Conservation (phyloP, 2,113 vertebrate species). For the Sclerurus mexicanus region DNA sequence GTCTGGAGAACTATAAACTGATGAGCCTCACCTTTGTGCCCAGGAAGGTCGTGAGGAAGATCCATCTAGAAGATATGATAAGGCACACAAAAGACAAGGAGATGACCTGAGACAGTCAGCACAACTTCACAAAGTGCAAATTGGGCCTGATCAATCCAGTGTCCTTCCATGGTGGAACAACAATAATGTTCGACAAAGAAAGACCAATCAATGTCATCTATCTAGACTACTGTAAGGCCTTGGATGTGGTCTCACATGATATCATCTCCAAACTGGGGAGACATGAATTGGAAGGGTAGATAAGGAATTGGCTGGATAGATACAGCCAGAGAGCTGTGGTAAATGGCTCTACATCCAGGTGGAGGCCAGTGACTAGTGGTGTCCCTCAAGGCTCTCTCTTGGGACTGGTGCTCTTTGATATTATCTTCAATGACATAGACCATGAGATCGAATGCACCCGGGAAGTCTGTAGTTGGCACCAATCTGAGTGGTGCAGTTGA, state of each 20-base stretch:
- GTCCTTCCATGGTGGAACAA: neutral
- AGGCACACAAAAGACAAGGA: neutral
- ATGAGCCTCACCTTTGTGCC: neutral
- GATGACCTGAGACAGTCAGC: neutral
- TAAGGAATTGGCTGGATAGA: neutral
- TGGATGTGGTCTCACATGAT: no score
- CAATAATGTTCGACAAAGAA: neutral
- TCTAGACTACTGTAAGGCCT: neutral
- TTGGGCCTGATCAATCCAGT: neutral
- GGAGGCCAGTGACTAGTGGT: neutral
- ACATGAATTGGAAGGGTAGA: neutral
- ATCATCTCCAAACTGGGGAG: neutral
- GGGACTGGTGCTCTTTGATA: rapidly evolving
- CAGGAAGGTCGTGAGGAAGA: neutral
- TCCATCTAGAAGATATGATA: neutral
- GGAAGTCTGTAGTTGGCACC: neutral
- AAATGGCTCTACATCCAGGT: neutral
- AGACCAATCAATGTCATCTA: neutral
- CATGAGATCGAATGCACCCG: neutral
- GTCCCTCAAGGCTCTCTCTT: neutral
- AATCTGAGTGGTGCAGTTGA: neutral
- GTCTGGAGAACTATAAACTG: rapidly evolving
- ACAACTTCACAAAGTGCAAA: neutral
- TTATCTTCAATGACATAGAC: neutral
- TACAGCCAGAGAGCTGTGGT: rapidly evolving